Percentiles rank a stretch among this genome's conserved stretches.
phyloP scores from a whole-genome alignment of 2,888 invertebrate species.

The Hecatera dysodea region DNA sequence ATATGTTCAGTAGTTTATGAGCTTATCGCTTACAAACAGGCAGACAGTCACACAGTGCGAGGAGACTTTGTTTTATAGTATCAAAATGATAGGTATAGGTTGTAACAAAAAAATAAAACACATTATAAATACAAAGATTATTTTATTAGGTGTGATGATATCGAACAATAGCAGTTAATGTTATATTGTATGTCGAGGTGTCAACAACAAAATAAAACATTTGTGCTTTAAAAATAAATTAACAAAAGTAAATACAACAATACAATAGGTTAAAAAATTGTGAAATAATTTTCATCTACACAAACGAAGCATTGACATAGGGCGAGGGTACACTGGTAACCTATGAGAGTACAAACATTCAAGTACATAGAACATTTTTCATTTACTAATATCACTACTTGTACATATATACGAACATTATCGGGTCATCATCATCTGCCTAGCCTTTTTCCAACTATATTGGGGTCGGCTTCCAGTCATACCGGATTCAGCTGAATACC shows the following conservation, averaged over 20 bases:
- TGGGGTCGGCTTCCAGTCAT: too few species aligned
- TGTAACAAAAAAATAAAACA: constrained; percentile 72
- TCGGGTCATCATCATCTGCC: too few species aligned
- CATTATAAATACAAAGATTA: constrained; percentile 85
- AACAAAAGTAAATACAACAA: constrained; percentile 90
- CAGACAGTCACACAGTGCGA: too few species aligned
- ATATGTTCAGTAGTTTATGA: too few species aligned
- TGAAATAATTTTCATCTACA: constrained; percentile 75
- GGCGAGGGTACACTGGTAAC: constrained; percentile 82
- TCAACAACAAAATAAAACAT: constrained; percentile 89
- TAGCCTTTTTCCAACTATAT: too few species aligned
- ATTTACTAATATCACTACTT: constrained; percentile 48
- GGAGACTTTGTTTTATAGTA: too few species aligned
- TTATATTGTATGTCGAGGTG: constrained; percentile 87
- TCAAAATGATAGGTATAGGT: too few species aligned
- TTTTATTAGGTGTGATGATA: constrained; percentile 90
- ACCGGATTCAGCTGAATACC: too few species aligned
- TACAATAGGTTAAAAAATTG: constrained; percentile 81
- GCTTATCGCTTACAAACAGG: too few species aligned
- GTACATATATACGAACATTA: constrained; percentile 64
- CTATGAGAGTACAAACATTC: constrained; percentile 57
- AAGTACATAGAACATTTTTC: constrained; percentile 49
- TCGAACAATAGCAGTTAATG: constrained; percentile 88
- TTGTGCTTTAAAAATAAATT: constrained; percentile 90
- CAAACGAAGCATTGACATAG: constrained; percentile 84